Base-by-base conservation (phyloP, 1,140 invertebrate genomes). In the Acyrthosiphon pisum region DNA sequence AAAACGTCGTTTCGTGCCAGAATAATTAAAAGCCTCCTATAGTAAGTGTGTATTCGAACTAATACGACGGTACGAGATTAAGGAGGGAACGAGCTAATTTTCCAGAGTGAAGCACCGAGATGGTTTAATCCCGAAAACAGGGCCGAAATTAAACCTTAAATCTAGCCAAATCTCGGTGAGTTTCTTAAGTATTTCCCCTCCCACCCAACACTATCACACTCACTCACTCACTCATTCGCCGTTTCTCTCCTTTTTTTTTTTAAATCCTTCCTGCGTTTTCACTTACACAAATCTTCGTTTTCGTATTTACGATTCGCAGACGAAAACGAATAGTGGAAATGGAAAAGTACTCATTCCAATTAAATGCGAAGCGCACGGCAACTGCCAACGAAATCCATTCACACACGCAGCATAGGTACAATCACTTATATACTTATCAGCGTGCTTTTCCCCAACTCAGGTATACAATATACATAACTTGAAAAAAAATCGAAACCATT, bases 211-310 rank as follows among this genome's bases (percentile, higher is more conserved):
- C 30, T 76, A 76, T 76, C 60, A 0, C n/a, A n/a, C 93, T 94
- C 94, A 93, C 84, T 94, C 94, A 68, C 94, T 94, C 90, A 93
- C 93, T 94, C 90, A 93, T 93, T 94, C 93, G 93, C 90, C 93
- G 50, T 91, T 87, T 93, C 87, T 88, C 23, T 30, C 4, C 11
- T 11, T 41, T 26, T 44, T 86, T 86, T 86, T 86, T 86, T 18
- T 35, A 60, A 76, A 93, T 86, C 93, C 92, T 91, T 46, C 37
- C 68, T 94, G 11, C 46, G 26, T 86, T 56, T 93, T 84, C 37
- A 84, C 53, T 68, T 84, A 41, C 48, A 84, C 91, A 86, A 93
- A 93, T 86, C 91, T 93, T 37, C 81, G 26, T 84, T 93, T 93
- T 83, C 76, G 91, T 93, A 53, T 93, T 93, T 93, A 86, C 91